Evolutionary conservation across 2,888 invertebrate genomes (phyloP), one percentile per base, ranked within the genome.

Genomic region (Keiferia lycopersicella): DNA sequence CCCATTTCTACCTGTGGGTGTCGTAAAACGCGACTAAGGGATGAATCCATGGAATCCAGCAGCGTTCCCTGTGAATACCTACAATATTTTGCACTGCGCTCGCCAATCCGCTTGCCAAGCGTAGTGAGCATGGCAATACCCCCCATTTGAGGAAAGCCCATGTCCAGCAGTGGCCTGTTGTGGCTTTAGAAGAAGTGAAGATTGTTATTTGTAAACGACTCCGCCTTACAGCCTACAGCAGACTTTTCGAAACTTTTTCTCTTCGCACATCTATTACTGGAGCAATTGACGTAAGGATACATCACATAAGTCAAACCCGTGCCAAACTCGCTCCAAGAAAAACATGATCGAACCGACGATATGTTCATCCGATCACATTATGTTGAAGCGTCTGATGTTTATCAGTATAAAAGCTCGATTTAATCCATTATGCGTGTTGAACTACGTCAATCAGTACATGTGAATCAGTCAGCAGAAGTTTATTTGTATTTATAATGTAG

Each of bases 251-350:
- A 60, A 48, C 45, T 61, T 56, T 34, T 65, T 64, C 61, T 64
- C 50, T 67, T 57, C 62, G 22, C 69, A 71, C 65, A 68, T 71
- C 66, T 73, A 73, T 75, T 73, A 73, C 69, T 72, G 70, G 66
- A 71, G 62, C 63, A 62, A 73, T 67, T 77, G 78, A 76, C 75
- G 78, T 56, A 30, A 53, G 34, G 38, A 50, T 50, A 50, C 50
- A 70, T 69, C 69, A 68, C 71, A 68, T 71, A 71, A 72, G 67
- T 74, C 72, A 73, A 65, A 69, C 71, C 66, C 69, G 69, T 51
- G 71, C 69, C 69, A 69, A 69, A 70, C 72, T 20, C 39, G 69
- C 69, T 77, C 74, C 71, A 74, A 75, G 71, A 76, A 78, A 75
- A 79, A 76, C 76, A 75, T 60, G 63, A 64, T 66, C 64, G 65